Evolutionary conservation across 2,113 vertebrate species (phyloP).

Genomic region (Microtus oregoni): DNA sequence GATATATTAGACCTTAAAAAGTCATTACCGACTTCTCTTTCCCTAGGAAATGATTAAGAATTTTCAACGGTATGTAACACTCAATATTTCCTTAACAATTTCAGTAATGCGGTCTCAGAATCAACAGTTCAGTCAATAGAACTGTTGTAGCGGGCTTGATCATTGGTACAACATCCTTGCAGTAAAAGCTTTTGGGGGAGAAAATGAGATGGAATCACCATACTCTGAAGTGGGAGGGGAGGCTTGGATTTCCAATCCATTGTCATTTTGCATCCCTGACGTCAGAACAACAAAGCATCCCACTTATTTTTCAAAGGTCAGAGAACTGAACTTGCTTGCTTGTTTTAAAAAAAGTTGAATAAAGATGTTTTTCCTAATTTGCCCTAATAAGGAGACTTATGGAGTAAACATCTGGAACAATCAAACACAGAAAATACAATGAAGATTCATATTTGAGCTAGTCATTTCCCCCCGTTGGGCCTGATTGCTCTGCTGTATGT

Average conservation of each 20-base stretch:
- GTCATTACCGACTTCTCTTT: neutral
- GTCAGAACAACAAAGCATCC: slow-evolving; percentile 22
- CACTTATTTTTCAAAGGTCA: slow-evolving; percentile 52
- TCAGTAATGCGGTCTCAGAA: neutral
- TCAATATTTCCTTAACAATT: neutral
- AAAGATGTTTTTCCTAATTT: neutral
- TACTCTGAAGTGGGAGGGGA: neutral
- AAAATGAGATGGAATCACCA: neutral
- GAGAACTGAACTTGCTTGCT: slow-evolving; percentile 14
- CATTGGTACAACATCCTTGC: neutral
- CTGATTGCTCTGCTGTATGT: neutral
- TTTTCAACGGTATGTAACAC: neutral
- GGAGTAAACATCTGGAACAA: neutral
- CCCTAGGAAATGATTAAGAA: neutral
- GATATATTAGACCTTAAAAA: neutral
- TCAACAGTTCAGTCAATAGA: neutral
- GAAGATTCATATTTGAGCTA: slow-evolving; percentile 53
- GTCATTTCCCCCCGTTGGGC: neutral
- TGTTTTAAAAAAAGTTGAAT: slow-evolving; percentile 23
- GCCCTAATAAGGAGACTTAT: slow-evolving; percentile 22
- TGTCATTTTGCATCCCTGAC: neutral
- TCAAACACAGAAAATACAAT: slow-evolving; percentile 52
- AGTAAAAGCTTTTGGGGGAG: neutral
- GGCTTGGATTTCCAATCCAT: neutral
- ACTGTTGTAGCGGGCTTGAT: neutral